Evolutionary conservation across 1,140 invertebrate species (phyloP), one percentile per base, ranked within the genome.

Genomic region (Andricus grossulariae): DNA sequence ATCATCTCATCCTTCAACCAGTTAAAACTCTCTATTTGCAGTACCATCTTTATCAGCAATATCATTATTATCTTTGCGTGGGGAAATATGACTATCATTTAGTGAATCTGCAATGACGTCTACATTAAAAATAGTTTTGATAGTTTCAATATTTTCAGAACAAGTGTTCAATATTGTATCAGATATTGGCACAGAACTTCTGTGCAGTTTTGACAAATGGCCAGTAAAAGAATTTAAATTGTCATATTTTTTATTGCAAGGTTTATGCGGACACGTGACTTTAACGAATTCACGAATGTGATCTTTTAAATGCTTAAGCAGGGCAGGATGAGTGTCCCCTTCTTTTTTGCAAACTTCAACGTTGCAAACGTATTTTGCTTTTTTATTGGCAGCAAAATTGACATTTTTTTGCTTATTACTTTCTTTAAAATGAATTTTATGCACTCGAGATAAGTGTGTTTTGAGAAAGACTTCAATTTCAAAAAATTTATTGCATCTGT

Each of bases 401-500:
- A 1, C 2, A 54, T 54, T 54, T 18, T 54, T 1, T 6, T 54
- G 4, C 52, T 54, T 16, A 18, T 18, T 18, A 18, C 19, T 54
- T n/a, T 16, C 16, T 10, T 54, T 54, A 1, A 18, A 4, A 18
- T 18, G n/a, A 4, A 18, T 54, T 54, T 54, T n/a, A 54, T 72
- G 71, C 6, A 21, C n/a, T 25, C 71, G 2, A 16, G 50, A 25
- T 50, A 72, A 50, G 19, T 72, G 71, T 21, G 45, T 51, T 72
- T 49, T 49, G n/a, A 72, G 50, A 50, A 51, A 18, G 13, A 49
- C 49, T 72, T 13, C 12, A 3, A 32, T 50, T 50, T 51, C 2
- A 50, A 72, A 72, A 18, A 16, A 18, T 50, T 72, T 32, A 15
- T 15, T 72, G 32, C 45, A 50, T 49, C 71, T 49, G 50, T 72